A percentile compares a stretch with the other conserved stretches of the same genome.
phyloP scores from a whole-genome alignment of 2,113 vertebrate species.

The Coracopsis vasa region DNA sequence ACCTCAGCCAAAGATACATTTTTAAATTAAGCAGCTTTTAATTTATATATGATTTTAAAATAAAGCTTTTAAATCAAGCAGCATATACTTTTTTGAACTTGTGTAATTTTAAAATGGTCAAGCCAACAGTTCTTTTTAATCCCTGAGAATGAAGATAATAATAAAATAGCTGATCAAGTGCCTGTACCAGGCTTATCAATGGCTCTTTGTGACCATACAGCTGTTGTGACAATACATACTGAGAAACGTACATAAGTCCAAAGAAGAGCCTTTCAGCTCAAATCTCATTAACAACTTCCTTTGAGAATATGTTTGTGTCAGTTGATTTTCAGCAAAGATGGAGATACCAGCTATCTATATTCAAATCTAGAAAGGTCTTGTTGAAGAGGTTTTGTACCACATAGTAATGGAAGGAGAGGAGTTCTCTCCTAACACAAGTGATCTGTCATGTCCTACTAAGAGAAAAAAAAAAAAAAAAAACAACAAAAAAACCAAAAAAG shows the following conservation, averaged over 20 bases:
- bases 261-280: background rate
- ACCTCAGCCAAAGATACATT: constrained; percentile 59
- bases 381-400: background rate
- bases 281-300: background rate
- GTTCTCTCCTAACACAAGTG: background rate
- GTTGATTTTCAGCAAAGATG: background rate
- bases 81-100: background rate
- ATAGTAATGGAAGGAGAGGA: background rate
- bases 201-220: constrained; percentile 7
- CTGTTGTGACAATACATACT: background rate
- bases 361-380: background rate
- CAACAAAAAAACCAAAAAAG: background rate
- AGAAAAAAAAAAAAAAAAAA: background rate
- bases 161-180: background rate
- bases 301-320: background rate
- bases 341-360: background rate
- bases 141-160: background rate
- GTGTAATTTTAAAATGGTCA: constrained; percentile 25
- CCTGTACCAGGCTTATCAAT: background rate
- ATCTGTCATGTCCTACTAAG: background rate
- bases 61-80: constrained; percentile 25
- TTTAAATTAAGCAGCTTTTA: constrained; percentile 70
- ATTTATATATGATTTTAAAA: constrained; percentile 32
- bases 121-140: background rate
- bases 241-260: background rate